phyloP scores from a whole-genome alignment of 2,888 invertebrate species.

The Hydroisotoma schaefferi region DNA sequence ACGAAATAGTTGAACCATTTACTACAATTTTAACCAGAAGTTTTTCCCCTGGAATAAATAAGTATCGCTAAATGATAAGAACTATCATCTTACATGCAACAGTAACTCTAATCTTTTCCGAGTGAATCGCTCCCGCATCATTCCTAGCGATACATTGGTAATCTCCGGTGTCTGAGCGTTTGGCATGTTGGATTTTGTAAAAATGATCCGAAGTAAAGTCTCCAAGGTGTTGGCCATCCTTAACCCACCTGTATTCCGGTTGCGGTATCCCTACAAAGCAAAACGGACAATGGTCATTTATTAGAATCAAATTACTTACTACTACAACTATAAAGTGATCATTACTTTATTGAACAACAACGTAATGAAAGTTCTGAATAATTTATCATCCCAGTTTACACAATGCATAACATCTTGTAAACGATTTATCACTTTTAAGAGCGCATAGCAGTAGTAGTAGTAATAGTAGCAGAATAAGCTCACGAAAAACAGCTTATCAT shows the following conservation, averaged over 20 bases:
- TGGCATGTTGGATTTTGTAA: constrained; percentile 77
- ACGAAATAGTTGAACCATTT: too few relatives aligned
- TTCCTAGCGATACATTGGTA: constrained; percentile 91
- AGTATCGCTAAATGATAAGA: background rate
- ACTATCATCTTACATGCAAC: constrained; percentile 78
- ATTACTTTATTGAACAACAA: background rate
- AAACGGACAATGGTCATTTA: constrained; percentile 45
- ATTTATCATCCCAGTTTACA: background rate
- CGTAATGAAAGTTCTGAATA: background rate
- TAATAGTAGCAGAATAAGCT: too few relatives aligned
- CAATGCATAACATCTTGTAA: background rate
- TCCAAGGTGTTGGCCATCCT: constrained; percentile 73
- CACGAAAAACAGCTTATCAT: too few relatives aligned
- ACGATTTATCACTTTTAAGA: background rate
- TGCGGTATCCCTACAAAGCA: constrained; percentile 75
- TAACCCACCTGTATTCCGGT: constrained; percentile 87
- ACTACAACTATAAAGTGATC: too few relatives aligned
- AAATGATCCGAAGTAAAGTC: constrained; percentile 79
- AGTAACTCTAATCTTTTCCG: constrained; percentile 80
- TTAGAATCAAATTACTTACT: constrained; percentile 9
- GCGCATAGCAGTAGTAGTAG: too few relatives aligned
- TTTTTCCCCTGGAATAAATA: background rate
- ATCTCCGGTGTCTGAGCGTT: constrained; percentile 77
- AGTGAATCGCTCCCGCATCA: constrained; percentile 85
- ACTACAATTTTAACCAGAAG: too few relatives aligned